Base-by-base conservation (phyloP, 35 echinoderm and acorn worm genomes). In the Ptychodera flava region DNA sequence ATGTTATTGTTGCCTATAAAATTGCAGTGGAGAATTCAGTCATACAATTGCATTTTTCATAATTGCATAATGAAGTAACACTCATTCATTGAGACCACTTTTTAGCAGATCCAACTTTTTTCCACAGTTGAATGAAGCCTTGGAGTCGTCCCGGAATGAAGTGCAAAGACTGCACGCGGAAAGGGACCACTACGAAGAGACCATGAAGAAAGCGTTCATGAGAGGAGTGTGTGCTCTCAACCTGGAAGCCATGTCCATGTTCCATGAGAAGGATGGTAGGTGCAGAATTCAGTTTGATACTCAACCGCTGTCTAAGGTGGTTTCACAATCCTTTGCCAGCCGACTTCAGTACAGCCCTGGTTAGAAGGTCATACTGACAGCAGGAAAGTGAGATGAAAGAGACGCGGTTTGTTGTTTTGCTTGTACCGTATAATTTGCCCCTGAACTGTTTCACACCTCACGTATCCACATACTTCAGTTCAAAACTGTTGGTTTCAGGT, bases 121-220 rank as follows among this genome's bases (percentile, higher is more conserved):
- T n/a, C n/a, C n/a, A 28, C 33, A 99, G 96, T 88, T 99, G 36
- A 97, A 99, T 86, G 96, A 99, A 92, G 96, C 96, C 15, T 75
- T 99, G 1, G 96, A 99, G 80, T 84, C 96, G 36, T 92, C 96
- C 0, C 45, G 96, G 27, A 33, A 90, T 34, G 96, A 97, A 77
- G 96, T 99, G 15, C 79, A 34, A 22, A 88, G 88, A 36, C 83
- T 99, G 22, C 96, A 99, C 30, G 90, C 85, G 30, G 92, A 99
- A 82, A 78, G 96, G 77, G 96, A 99, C 15, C 90, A 92, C 38
- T 99, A 99, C 38, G 96, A 99, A 52, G 96, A 99, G 45, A 90
- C 96, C 1, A 99, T 99, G 93, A 99, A 99, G 90, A 99, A 99
- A 77, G 96, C 96, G 22, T 99, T 99, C 79, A 99, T 99, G 96